These are phyloP conservation scores for Nephrotoma guestfalica DNA, from an alignment of 2,888 invertebrate genomes.

Conservation along the genomic window DNA sequence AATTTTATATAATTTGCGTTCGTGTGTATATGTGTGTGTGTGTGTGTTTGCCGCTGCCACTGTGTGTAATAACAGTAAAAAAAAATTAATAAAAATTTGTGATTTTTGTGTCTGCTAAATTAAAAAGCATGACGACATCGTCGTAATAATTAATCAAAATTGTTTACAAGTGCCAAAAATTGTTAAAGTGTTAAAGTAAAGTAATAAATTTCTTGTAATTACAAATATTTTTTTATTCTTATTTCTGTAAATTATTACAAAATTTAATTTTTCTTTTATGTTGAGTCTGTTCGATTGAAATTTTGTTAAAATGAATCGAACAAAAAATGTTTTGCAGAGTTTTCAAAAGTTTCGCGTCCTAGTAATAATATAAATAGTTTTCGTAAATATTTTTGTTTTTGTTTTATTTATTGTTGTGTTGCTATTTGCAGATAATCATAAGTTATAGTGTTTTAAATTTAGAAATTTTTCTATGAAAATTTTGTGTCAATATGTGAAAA, in stretches of 20 bases:
- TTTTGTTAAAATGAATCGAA: background rate
- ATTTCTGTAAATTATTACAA: background rate
- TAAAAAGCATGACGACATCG: background rate
- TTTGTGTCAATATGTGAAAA: background rate
- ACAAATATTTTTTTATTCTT: background rate
- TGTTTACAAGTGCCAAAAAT: background rate
- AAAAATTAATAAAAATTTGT: background rate
- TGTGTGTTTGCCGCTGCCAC: background rate
- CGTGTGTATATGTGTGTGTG: background rate
- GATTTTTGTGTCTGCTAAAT: background rate
- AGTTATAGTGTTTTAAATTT: background rate
- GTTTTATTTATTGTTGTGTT: background rate
- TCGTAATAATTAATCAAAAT: background rate
- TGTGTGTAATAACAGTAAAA: background rate
- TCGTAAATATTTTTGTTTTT: background rate
- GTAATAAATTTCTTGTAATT: background rate
- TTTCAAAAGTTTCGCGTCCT: background rate
- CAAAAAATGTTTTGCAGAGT: background rate
- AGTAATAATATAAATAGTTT: background rate
- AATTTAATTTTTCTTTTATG: background rate
- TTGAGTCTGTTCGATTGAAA: background rate
- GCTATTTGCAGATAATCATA: background rate
- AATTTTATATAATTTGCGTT: too few relatives aligned
- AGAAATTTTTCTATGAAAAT: background rate
- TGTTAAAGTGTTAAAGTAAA: background rate